These are phyloP conservation scores for Ardeotis arabs DNA, from an alignment of 2,113 vertebrate species.

Conservation along the genomic window DNA sequence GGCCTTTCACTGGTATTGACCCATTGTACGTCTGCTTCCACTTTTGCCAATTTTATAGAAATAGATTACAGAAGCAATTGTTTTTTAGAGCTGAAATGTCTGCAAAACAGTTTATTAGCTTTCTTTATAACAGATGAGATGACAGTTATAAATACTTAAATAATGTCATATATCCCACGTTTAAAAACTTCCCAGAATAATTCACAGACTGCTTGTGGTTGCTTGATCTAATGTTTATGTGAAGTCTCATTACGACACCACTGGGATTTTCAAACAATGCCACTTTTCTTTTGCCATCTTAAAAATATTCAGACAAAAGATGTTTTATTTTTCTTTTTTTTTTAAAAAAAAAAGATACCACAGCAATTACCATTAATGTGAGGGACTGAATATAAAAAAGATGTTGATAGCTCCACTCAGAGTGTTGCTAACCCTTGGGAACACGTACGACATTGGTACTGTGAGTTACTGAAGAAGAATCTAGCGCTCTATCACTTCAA, in stretches of 20 bases:
- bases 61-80: slow-evolving; percentile 74
- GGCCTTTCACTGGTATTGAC: slow-evolving; percentile 78
- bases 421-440: background rate
- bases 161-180: slow-evolving; percentile 60
- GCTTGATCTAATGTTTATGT: slow-evolving; percentile 60
- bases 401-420: background rate
- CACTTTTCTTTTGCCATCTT: slow-evolving; percentile 35
- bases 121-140: slow-evolving; percentile 71
- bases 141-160: slow-evolving; percentile 81
- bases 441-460: too few species aligned
- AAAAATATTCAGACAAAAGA: slow-evolving; percentile 28
- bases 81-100: slow-evolving; percentile 65
- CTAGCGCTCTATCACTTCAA: background rate
- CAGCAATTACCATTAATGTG: slow-evolving; percentile 6
- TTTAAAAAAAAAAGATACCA: background rate
- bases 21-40: slow-evolving; percentile 64
- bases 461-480: background rate
- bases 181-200: slow-evolving; percentile 72
- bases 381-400: background rate
- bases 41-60: slow-evolving; percentile 67
- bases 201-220: slow-evolving; percentile 52
- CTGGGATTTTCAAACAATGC: slow-evolving; percentile 57
- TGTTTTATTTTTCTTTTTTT: background rate
- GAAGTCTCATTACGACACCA: slow-evolving; percentile 45
- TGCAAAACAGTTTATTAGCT: slow-evolving; percentile 75